phyloP scores from a whole-genome alignment of 2,888 invertebrate genomes.

The Lasius platythorax region DNA sequence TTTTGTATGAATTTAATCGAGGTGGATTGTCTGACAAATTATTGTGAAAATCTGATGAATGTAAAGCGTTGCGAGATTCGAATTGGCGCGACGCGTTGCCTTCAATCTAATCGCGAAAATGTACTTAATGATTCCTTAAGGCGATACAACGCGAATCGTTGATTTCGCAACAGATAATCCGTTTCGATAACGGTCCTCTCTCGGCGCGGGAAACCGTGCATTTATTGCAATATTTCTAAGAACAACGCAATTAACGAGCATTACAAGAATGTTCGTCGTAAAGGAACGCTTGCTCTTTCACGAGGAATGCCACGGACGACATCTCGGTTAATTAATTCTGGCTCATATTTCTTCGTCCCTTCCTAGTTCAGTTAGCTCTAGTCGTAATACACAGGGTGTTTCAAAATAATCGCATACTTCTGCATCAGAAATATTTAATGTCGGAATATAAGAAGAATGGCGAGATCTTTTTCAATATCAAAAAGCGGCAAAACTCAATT shows the following conservation, averaged over 20 bases:
- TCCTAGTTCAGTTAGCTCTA: background rate
- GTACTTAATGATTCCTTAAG: conserved; percentile 46
- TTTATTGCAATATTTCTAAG: conserved; percentile 21
- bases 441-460: background rate
- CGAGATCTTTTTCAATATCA: background rate
- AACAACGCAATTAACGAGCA: conserved; percentile 11
- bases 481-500: background rate
- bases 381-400: background rate
- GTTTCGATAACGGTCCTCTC: conserved; percentile 13
- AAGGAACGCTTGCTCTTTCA: background rate
- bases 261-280: background rate
- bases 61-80: conserved; percentile 9
- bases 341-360: background rate
- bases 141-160: conserved; percentile 2
- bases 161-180: conserved; percentile 34
- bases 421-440: background rate
- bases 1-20: conserved; percentile 6
- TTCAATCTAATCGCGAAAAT: conserved; percentile 46
- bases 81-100: background rate
- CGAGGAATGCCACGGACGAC: background rate
- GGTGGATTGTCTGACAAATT: background rate
- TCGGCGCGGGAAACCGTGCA: background rate
- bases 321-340: conserved; percentile 1
- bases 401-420: background rate
- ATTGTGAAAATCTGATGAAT: conserved; percentile 9